Evolutionary conservation across 2,113 vertebrate genomes (phyloP), one percentile per base, ranked within the genome.

Genomic region (Passer montanus): DNA sequence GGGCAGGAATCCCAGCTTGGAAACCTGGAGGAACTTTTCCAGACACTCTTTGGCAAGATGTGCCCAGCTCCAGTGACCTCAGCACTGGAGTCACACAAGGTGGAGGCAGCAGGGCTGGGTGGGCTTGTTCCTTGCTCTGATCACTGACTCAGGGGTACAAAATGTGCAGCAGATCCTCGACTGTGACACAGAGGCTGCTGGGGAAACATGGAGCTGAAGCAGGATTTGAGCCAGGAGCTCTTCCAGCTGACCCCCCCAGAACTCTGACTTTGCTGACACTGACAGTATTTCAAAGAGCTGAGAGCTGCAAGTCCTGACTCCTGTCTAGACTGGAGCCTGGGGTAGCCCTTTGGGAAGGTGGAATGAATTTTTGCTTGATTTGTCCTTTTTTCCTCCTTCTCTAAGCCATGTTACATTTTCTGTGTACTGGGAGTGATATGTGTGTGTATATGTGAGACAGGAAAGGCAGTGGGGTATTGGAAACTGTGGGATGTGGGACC

Each of bases 261-360:
- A 59, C 74, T 59, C 0, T 18, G 79, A 28, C 46, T 95, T 21
- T 82, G 96, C 90, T 96, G 92, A 89, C 84, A 52, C 49, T 46
- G 56, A 33, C 56, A 79, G 44, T 21, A 86, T 92, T 93, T 53
- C 88, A 83, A 69, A 90, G 1, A 84, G 87, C 91, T 89, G 90
- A 89, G 87, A 75, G 92, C 87, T 90, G 79, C 88, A 90, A 66
- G 41, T 66, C 53, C 88, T 81, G 62, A 23, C 67, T 95, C 22
- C 41, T 62, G 46, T 18, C 92, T 76, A n/a, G 82, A 41, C 70
- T 76, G 69, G 46, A 60, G 78, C 44, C 56, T 35, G 24, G 62
- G 66, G 49, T 7, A 60, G 84, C 49, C 50, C 68, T 84, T 91
- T 31, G 76, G 90, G 92, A 87, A 82, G 53, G 35, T 31, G 49